Evolutionary conservation across 2,888 invertebrate species (phyloP).

Genomic region (Torymus texanus): DNA sequence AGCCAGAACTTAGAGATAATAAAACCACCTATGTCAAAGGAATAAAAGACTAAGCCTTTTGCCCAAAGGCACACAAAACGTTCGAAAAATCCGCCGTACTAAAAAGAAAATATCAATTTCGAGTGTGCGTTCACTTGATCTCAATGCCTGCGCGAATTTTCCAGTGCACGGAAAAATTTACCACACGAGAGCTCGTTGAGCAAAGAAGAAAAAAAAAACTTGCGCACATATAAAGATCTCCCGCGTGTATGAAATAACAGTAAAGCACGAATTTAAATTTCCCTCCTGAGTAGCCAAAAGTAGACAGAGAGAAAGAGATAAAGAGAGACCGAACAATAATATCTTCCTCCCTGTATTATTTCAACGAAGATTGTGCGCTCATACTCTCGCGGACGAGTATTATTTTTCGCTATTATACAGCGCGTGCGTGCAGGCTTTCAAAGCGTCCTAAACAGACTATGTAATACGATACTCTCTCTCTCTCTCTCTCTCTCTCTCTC

Average conservation of each 20-base stretch:
- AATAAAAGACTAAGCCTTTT: no score
- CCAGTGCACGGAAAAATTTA: no score
- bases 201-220: no score
- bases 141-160: not conserved
- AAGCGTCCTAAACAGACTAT: conserved; percentile 30
- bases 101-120: no score
- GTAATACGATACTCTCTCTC: conserved; percentile 1
- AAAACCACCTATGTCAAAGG: no score
- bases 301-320: not conserved
- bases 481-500: no score
- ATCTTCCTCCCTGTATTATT: conserved; percentile 37
- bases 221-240: no score
- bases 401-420: conserved; percentile 42
- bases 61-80: no score
- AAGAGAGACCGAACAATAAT: conserved; percentile 37
- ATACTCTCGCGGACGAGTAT: conserved; percentile 20
- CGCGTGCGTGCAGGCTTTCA: conserved; percentile 1
- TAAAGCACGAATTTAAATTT: conserved; percentile 34
- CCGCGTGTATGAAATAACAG: conserved; percentile 14
- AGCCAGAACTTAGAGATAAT: no score
- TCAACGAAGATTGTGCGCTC: conserved; percentile 44
- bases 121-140: no score
- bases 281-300: not conserved
- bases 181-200: no score
- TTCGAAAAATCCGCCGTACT: no score